Percentiles rank a stretch among this genome's conserved stretches.
These are phyloP conservation scores for Sycobia sp. DNA, from an alignment of 1,140 invertebrate genomes.

Conservation along the genomic window DNA sequence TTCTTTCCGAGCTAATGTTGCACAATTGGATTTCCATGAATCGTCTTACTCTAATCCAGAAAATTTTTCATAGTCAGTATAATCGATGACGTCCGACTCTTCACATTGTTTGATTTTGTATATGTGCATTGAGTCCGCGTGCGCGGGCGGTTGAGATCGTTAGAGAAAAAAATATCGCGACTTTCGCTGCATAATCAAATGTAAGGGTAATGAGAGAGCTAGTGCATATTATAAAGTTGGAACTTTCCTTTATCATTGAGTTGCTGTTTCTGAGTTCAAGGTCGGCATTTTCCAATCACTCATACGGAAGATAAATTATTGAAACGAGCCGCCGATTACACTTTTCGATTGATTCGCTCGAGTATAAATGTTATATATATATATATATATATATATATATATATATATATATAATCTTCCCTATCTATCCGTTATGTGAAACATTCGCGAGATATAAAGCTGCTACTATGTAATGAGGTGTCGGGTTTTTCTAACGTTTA, in stretches of 20 bases:
- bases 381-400: no score
- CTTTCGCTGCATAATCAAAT: slow-evolving; percentile 14
- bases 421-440: no score
- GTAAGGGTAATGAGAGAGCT: neutral
- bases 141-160: neutral
- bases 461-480: no score
- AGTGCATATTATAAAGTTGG: neutral
- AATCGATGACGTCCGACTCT: no score
- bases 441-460: no score
- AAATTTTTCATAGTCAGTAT: no score
- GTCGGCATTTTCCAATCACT: slow-evolving; percentile 18
- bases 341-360: slow-evolving; percentile 16
- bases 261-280: slow-evolving; percentile 31
- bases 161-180: neutral
- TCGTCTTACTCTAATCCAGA: neutral
- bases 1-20: slow-evolving; percentile 1
- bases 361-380: no score
- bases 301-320: slow-evolving; percentile 20
- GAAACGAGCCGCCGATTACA: neutral
- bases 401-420: no score
- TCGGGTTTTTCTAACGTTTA: no score
- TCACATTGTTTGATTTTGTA: neutral
- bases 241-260: slow-evolving; percentile 30
- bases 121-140: no score
- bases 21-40: neutral